Base-by-base conservation (phyloP, 2,797 vertebrate genomes). In the Microcaecilia unicolor region DNA sequence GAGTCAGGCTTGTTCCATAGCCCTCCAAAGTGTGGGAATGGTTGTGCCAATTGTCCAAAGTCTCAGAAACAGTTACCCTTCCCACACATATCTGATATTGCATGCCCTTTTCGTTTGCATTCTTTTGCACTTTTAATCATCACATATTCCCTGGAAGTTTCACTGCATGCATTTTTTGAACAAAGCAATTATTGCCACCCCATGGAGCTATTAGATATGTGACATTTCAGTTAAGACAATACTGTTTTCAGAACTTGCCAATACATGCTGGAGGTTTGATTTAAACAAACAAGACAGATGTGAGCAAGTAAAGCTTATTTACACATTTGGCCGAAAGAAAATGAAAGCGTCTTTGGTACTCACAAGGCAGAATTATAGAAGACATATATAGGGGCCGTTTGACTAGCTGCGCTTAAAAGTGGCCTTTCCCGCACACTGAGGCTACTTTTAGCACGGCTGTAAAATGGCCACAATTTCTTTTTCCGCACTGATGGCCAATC, bases 171-270 rank as follows among this genome's bases (percentile, higher is more conserved):
- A 6, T 41, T 34, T 31, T 40, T 23, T 7, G 30, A 10, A n/a
- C 31, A 17, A 43, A 48, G 7, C 10, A 19, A 9, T 27, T 44
- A 9, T 38, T 55, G 6, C 38, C 36, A 41, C 25, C 17, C 19
- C 23, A 10, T 13, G 34, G 31, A 47, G 47, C 0, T 1, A 45
- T 12, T 47, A 49, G 34, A 13, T 45, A 45, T 34, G 49, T 48
- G 47, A 54, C 34, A 39, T 52, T 61, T 59, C 28, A 32, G 50
- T 22, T 18, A 30, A 49, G 45, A 55, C 32, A 59, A 54, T 16
- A 23, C 28, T 7, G 23, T 56, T 50, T 61, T 54, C 44, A 37
- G 21, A 26, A 18, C 8, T 6, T 45, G 32, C 24, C 28, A 48
- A n/a, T 45, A 44, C 56, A 56, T 34, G 8, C 19, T 38, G 28